phyloP scores from a whole-genome alignment of 2,113 vertebrate species.

The Regulus satrapa region DNA sequence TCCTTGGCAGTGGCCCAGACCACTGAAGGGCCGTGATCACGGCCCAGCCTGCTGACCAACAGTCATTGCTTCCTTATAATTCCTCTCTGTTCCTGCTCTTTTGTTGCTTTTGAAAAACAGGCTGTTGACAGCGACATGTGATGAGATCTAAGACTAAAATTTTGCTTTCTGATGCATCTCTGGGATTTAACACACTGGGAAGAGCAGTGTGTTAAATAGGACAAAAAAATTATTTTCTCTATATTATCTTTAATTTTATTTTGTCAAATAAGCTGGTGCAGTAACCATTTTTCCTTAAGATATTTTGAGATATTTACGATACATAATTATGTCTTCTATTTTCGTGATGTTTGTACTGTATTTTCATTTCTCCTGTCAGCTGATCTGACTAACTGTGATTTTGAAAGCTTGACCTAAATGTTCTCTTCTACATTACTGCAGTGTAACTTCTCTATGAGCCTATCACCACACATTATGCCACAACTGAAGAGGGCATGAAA shows the following conservation, averaged over 20 bases:
- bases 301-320: not conserved
- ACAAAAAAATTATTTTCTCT: too few species aligned
- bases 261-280: not conserved
- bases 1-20: not conserved
- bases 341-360: not conserved
- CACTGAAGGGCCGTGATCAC: not conserved
- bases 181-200: too few species aligned
- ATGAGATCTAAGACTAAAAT: not conserved
- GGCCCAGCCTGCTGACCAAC: not conserved
- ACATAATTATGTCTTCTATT: not conserved
- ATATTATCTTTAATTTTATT: not conserved
- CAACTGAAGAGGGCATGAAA: not conserved
- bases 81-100: not conserved
- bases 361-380: not conserved
- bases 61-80: not conserved
- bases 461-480: not conserved
- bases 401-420: constrained; percentile 39
- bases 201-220: not conserved
- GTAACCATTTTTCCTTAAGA: not conserved
- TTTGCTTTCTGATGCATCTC: not conserved
- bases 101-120: not conserved
- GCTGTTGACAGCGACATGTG: not conserved
- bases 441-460: not conserved
- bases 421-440: not conserved
- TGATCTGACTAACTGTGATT: not conserved